Evolutionary conservation across 2,888 invertebrate species (phyloP).

Genomic region (Aleiodes leptofemur): DNA sequence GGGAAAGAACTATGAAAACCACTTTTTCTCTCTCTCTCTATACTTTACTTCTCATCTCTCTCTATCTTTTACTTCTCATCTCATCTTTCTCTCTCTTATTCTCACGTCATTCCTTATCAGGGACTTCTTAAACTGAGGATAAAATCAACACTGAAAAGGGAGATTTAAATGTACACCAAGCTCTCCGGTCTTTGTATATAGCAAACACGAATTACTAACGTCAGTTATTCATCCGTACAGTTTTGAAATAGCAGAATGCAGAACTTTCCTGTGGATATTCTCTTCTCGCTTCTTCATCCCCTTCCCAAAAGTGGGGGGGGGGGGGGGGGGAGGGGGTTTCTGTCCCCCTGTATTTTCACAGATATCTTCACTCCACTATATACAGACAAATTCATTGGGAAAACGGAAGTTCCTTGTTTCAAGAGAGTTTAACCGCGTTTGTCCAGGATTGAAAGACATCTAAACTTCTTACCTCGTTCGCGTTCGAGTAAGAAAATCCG

Average conservation of each 20-base stretch:
- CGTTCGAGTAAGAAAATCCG: slow-evolving; percentile 21
- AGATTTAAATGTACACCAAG: neutral
- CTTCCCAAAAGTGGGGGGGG: too few species aligned
- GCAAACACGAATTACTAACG: slow-evolving; percentile 39
- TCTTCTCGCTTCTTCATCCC: neutral
- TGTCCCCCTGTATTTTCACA: slow-evolving; percentile 31
- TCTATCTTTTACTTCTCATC: neutral
- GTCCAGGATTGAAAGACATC: slow-evolving; percentile 53
- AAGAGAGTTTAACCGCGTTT: slow-evolving; percentile 52
- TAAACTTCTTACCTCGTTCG: slow-evolving; percentile 47
- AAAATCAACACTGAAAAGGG: slow-evolving; percentile 24
- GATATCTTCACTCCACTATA: slow-evolving; percentile 3
- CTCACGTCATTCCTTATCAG: slow-evolving; percentile 15
- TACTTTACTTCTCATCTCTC: neutral
- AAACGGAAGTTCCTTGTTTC: slow-evolving; percentile 48
- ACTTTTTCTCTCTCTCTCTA: neutral
- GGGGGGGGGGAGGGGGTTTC: too few species aligned
- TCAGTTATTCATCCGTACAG: slow-evolving; percentile 43
- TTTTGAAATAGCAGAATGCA: slow-evolving; percentile 30
- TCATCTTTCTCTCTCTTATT: slow-evolving; percentile 2
- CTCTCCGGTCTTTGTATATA: neutral
- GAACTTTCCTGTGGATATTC: slow-evolving; percentile 32
- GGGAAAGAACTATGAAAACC: neutral
- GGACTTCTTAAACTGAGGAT: slow-evolving; percentile 12
- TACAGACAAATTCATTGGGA: slow-evolving; percentile 43